A percentile compares a stretch with the other conserved stretches of the same genome.
phyloP scores from a whole-genome alignment of 2,797 vertebrate species.

The Sternarchorhynchus goeldii region DNA sequence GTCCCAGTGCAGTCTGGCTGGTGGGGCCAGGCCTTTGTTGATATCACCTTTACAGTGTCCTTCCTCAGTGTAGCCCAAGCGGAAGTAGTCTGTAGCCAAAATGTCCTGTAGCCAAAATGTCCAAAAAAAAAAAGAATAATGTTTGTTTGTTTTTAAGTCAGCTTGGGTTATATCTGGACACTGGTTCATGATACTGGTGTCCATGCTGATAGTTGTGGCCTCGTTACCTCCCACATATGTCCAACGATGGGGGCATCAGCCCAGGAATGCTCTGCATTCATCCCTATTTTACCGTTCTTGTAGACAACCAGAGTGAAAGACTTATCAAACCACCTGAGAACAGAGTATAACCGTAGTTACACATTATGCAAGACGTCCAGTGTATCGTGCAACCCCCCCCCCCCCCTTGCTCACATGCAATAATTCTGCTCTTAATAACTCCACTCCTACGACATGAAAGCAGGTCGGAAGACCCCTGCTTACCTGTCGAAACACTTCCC shows the following conservation, averaged over 20 bases:
- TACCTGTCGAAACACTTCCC: slow-evolving; percentile 92
- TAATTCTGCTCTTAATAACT: slow-evolving; percentile 6
- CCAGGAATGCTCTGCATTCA: slow-evolving; percentile 92
- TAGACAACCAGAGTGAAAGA: slow-evolving; percentile 89
- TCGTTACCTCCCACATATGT: slow-evolving; percentile 93
- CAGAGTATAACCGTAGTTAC: neutral
- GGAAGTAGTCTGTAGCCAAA: slow-evolving; percentile 84
- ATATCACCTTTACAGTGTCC: slow-evolving; percentile 87
- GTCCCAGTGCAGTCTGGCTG: slow-evolving; percentile 86
- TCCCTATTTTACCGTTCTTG: slow-evolving; percentile 87
- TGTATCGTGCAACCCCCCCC: too few species aligned
- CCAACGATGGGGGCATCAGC: slow-evolving; percentile 90
- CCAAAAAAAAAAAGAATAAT: too few species aligned
- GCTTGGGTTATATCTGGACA: neutral
- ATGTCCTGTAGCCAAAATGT: slow-evolving; percentile 73
- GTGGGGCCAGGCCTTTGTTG: slow-evolving; percentile 72
- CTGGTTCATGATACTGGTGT: neutral
- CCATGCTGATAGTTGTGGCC: neutral
- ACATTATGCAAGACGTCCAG: neutral
- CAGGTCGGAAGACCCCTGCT: neutral
- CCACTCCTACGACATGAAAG: slow-evolving; percentile 6
- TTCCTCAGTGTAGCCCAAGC: slow-evolving; percentile 86
- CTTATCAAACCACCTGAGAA: slow-evolving; percentile 93
- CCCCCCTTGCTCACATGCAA: neutral
- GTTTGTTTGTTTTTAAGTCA: neutral